Evolutionary conservation across 2,113 vertebrate genomes (phyloP), one percentile per base, ranked within the genome.

Genomic region (Speoplatyrhinus poulsoni): DNA sequence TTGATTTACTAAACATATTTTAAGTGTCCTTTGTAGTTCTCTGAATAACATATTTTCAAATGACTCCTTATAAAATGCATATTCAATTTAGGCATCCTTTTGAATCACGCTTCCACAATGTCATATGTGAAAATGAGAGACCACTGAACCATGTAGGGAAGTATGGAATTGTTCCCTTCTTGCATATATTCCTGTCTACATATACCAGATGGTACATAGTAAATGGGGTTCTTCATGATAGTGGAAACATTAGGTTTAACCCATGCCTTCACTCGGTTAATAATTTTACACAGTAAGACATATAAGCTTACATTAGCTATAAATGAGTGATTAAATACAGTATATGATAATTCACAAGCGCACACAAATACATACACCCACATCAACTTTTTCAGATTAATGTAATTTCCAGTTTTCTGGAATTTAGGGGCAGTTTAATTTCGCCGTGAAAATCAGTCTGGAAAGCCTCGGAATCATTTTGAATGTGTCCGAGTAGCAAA

Each of bases 111-210:
- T 52, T 52, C 9, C 3, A 52, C 1, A 12, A 52, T 52, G 49
- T 12, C 49, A 52, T 15, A 52, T 52, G 13, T 52, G 62, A 48
- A 17, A 68, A 60, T 56, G 32, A 59, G 3, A 15, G 6, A 41
- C 12, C 19, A 17, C 54, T 12, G 46, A 52, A 48, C 12, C 16
- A 13, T 41, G 32, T 47, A 64, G 77, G 32, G 64, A 59, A 15
- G 32, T 47, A 64, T 79, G 32, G 64, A 59, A 15, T 47, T 26
- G 54, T 69, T 62, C 67, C 17, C 65, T 49, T 73, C 62, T 66
- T 1, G 62, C 48, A 9, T 62, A 60, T 54, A 66, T 17, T 63
- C 12, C n/a, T 62, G n/a, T 73, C 32, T 10, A 57, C 62, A 57
- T n/a, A 46, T n/a, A 5, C 48, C 62, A 58, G 13, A 46, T n/a